These are phyloP conservation scores for Caenorhabditis zanzibari DNA, from an alignment of 2,888 invertebrate species.

Conservation along the genomic window DNA sequence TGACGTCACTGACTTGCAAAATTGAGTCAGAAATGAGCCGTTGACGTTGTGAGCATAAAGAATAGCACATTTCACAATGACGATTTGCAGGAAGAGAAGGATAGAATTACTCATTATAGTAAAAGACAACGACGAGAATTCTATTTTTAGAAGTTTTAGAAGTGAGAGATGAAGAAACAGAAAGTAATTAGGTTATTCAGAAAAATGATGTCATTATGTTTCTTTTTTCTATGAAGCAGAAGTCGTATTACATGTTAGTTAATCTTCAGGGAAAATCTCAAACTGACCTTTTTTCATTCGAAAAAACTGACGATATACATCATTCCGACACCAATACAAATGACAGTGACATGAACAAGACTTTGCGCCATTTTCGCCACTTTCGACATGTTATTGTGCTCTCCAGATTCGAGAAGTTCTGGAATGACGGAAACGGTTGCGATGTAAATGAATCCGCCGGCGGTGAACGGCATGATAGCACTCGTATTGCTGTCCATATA, in stretches of 20 bases:
- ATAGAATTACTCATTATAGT: not conserved
- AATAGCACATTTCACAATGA: conserved; percentile 16
- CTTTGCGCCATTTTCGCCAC: conserved; percentile 42
- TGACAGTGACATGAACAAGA: conserved; percentile 37
- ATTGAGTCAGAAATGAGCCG: conserved; percentile 21
- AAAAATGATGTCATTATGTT: conserved; percentile 9
- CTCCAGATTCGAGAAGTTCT: conserved; percentile 88
- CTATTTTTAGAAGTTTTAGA: conserved; percentile 17
- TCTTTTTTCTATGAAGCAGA: too few species aligned
- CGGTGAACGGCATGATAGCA: conserved; percentile 93
- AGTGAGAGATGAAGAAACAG: not conserved
- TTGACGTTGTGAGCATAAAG: not conserved
- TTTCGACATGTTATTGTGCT: conserved; percentile 50
- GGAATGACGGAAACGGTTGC: conserved; percentile 99
- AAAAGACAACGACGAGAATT: not conserved
- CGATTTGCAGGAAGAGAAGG: too few species aligned
- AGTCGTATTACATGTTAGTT: too few species aligned
- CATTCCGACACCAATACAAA: conserved; percentile 54
- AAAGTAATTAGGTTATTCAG: conserved; percentile 9
- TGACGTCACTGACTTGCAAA: conserved; percentile 16
- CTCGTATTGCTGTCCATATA: conserved; percentile 87
- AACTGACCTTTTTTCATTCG: conserved; percentile 23
- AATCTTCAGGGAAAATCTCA: not conserved
- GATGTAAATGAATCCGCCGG: conserved; percentile 94
- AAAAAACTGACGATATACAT: conserved; percentile 60